Evolutionary conservation across 92 coral and sea anemone species (phyloP).

Genomic region (Parazoanthus atlanticus): DNA sequence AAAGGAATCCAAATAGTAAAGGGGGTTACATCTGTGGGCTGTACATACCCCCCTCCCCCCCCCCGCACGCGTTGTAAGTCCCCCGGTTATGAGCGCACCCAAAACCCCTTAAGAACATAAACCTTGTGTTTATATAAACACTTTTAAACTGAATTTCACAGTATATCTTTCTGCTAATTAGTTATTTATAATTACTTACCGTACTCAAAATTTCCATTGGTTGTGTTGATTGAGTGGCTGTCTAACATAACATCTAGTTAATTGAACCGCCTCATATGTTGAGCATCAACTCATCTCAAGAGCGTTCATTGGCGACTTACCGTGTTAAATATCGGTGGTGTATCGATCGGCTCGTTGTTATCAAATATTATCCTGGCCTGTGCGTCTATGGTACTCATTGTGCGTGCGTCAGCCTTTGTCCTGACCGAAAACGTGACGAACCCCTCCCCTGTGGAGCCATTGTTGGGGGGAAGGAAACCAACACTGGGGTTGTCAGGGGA

Average conservation of each 20-base stretch:
- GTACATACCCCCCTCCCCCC: too few relatives aligned
- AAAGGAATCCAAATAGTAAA: too few relatives aligned
- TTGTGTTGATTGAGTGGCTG: background rate
- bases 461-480: constrained; percentile 85
- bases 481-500: constrained; percentile 73
- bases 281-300: background rate
- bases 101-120: background rate
- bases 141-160: too few relatives aligned
- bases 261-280: too few relatives aligned
- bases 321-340: constrained; percentile 88
- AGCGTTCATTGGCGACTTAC: constrained; percentile 27
- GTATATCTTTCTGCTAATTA: background rate
- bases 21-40: too few relatives aligned
- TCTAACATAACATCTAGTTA: too few relatives aligned
- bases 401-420: constrained; percentile 51
- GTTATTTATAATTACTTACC: background rate
- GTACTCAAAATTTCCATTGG: background rate
- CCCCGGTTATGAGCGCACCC: background rate
- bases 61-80: too few relatives aligned
- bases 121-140: too few relatives aligned
- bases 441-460: constrained; percentile 84
- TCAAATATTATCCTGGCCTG: constrained; percentile 80
- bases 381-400: constrained; percentile 74
- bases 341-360: constrained; percentile 77
- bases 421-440: constrained; percentile 67